Base-by-base conservation (phyloP, 2,113 vertebrate species). In the Tichodroma muraria region DNA sequence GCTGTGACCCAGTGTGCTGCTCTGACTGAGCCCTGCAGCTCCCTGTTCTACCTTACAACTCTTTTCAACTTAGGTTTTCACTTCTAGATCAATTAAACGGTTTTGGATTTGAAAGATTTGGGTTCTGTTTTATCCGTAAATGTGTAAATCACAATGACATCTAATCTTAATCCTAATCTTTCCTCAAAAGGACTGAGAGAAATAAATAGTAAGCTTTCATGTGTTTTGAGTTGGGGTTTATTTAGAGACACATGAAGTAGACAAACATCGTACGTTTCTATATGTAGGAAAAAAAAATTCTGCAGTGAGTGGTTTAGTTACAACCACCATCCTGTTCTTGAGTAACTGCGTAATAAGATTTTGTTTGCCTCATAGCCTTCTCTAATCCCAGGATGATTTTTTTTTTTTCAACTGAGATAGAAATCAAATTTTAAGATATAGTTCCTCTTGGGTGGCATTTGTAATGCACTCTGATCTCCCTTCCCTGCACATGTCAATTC, bases 401-500 rank as follows among this genome's bases (percentile, higher is more conserved):
- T 50, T 80, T 25, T 42, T 30, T 35, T n/a, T 38, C 35, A 42
- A 45, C 15, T 77, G 60, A 60, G 87, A 27, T 25, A 64, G 27
- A 68, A 78, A 92, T 87, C 2, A 90, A 45, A 92, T 66, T 91
- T 90, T 85, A 87, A 94, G 78, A 45, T 71, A 40, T 28, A 69
- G 30, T 50, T 93, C 59, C 63, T 85, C 70, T 47, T 80, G 83
- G 65, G 70, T 72, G n/a, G 49, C 42, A 76, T 91, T 93, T 93
- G n/a, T 75, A 81, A 95, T 95, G 86, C 80, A 75, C 70, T 85
- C 83, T 93, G 80, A 94, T 95, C 80, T 95, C 19, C n/a, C 10
- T 85, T 70, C 56, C 64, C 12, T 72, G 53, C 3, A 16, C 47
- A 37, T 44, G 52, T 80, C 50, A 84, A 83, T 90, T 37, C 45